Evolutionary conservation across 2,113 vertebrate species (phyloP).

Genomic region (Tamias sibiricus): DNA sequence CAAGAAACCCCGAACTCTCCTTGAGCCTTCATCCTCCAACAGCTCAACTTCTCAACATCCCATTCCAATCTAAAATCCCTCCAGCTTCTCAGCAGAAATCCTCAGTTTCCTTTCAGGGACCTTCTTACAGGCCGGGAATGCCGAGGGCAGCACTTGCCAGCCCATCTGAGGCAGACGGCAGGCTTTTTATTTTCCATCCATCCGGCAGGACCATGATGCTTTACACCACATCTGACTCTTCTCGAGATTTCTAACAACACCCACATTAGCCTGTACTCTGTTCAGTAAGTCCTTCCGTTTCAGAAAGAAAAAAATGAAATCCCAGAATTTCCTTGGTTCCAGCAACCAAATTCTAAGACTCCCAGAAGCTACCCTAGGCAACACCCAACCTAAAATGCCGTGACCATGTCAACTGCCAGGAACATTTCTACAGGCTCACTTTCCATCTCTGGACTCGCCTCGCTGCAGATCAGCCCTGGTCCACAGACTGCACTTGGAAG

Average conservation of each 20-base stretch:
- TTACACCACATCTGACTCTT: background rate
- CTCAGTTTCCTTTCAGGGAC: background rate
- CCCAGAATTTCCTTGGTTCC: background rate
- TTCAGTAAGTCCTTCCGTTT: background rate
- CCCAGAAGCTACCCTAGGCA: background rate
- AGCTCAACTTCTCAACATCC: background rate
- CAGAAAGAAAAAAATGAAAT: background rate
- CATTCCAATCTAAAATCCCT: background rate
- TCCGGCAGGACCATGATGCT: fast-evolving
- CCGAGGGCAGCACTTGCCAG: background rate
- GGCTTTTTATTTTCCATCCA: background rate
- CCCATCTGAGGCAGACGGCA: too few relatives aligned
- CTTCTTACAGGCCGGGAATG: background rate
- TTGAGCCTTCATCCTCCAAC: background rate
- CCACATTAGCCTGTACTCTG: background rate
- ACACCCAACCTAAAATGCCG: background rate
- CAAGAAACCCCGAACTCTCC: background rate
- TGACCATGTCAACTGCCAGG: fast-evolving
- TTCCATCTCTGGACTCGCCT: background rate
- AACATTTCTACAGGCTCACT: background rate
- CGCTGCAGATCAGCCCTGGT: background rate
- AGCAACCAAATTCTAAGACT: background rate
- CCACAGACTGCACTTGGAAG: background rate
- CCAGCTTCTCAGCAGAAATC: background rate
- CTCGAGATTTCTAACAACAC: background rate